phyloP scores from a whole-genome alignment of 1,140 invertebrate species.

The Lethrus apterus region DNA sequence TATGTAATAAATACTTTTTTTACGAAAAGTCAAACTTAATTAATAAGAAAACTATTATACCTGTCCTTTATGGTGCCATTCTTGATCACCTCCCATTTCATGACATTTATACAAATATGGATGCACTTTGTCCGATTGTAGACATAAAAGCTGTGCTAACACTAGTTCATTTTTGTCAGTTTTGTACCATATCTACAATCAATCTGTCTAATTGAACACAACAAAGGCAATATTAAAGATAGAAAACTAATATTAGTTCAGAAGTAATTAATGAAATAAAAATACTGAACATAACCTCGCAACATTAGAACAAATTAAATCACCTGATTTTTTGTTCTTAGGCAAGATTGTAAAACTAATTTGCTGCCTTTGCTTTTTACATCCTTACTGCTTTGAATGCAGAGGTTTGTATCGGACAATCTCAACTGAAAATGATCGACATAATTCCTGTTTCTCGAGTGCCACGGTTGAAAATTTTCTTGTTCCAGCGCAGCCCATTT shows the following conservation, averaged over 20 bases:
- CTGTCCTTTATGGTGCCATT: constrained; percentile 71
- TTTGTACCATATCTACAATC: constrained; percentile 72
- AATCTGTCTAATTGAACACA: not conserved
- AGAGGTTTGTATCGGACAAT: constrained; percentile 61
- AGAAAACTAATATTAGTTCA: too few species aligned
- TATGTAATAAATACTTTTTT: not conserved
- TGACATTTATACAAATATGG: constrained; percentile 84
- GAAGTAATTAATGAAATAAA: too few species aligned
- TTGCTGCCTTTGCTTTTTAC: constrained; percentile 68
- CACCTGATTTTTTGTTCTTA: constrained; percentile 63
- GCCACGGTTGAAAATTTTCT: constrained; percentile 69
- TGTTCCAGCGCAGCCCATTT: constrained; percentile 54
- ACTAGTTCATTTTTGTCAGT: constrained; percentile 80
- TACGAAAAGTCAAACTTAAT: not conserved
- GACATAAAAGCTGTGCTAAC: constrained; percentile 73
- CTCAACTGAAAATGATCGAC: constrained; percentile 65
- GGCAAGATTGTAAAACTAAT: constrained; percentile 62
- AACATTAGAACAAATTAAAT: constrained; percentile 14
- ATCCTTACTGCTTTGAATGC: constrained; percentile 72
- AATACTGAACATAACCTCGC: too few species aligned
- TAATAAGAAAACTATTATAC: constrained; percentile 41
- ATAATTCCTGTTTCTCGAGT: constrained; percentile 70
- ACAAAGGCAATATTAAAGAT: too few species aligned
- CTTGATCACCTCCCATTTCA: constrained; percentile 81
- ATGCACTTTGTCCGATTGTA: constrained; percentile 61